These are phyloP conservation scores for Echeneis naucrates DNA, from an alignment of 2,797 vertebrate genomes.

Conservation along the genomic window DNA sequence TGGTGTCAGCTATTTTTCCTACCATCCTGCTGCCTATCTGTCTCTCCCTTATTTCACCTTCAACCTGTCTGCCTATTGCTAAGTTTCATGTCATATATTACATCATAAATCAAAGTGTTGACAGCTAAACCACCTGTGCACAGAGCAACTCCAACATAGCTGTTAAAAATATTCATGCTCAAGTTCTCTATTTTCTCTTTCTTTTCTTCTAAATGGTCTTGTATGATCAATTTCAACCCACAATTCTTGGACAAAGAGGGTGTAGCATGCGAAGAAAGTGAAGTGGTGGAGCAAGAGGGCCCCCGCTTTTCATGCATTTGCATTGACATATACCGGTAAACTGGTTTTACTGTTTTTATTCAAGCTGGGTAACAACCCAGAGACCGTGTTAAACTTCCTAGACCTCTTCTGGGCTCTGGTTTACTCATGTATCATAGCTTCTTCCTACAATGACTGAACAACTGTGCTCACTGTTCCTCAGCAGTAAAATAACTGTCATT, in stretches of 20 bases:
- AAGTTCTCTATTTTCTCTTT: not conserved
- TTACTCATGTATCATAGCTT: slow-evolving; percentile 58
- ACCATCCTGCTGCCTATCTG: slow-evolving; percentile 28
- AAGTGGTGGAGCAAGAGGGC: not conserved
- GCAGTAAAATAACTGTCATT: slow-evolving; percentile 12
- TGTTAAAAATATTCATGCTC: slow-evolving; percentile 9
- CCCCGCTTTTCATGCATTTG: not conserved
- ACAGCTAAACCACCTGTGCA: slow-evolving; percentile 14
- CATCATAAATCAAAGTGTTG: slow-evolving; percentile 19
- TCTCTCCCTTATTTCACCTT: slow-evolving; percentile 2
- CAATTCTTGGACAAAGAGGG: slow-evolving; percentile 27
- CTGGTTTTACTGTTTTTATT: slow-evolving; percentile 41
- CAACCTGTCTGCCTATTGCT: slow-evolving; percentile 18
- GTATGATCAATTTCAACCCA: slow-evolving; percentile 30
- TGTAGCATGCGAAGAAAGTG: slow-evolving; percentile 15
- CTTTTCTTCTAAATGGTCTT: slow-evolving; percentile 7
- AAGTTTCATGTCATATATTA: slow-evolving; percentile 24
- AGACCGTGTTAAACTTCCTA: slow-evolving; percentile 49
- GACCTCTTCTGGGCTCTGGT: slow-evolving; percentile 40
- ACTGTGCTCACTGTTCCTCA: slow-evolving; percentile 5
- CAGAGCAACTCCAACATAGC: slow-evolving; percentile 14
- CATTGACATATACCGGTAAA: slow-evolving; percentile 4
- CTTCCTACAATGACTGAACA: slow-evolving; percentile 20
- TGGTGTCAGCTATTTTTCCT: slow-evolving; percentile 66
- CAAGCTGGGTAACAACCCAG: slow-evolving; percentile 47